Evolutionary conservation across 2,888 invertebrate species (phyloP).

Genomic region (Rhamphomyia laevipes): DNA sequence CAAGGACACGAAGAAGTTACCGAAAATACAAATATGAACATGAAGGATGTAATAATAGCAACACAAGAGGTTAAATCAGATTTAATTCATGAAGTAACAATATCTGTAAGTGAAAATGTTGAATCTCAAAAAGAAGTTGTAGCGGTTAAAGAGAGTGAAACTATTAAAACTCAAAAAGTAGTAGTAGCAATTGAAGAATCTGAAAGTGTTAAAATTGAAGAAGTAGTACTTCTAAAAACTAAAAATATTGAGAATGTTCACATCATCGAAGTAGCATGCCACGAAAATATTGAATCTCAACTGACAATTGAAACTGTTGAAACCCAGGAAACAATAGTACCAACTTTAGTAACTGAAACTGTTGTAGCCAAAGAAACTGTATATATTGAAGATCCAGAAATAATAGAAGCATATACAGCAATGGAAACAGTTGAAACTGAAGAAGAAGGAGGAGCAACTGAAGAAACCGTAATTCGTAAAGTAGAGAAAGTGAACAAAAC

Average conservation of each 20-base stretch:
- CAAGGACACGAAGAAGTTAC: background rate
- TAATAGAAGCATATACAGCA: background rate
- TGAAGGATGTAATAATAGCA: too few species aligned
- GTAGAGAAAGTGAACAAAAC: background rate
- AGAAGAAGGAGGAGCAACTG: background rate
- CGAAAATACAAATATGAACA: too few species aligned
- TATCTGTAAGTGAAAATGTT: background rate
- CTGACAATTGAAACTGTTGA: too few species aligned
- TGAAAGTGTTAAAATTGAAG: too few species aligned
- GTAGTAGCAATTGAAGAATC: too few species aligned
- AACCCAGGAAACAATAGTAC: too few species aligned
- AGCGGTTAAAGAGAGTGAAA: background rate
- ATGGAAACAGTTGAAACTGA: background rate
- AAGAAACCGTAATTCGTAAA: background rate
- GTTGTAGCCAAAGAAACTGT: background rate
- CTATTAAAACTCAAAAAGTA: background rate
- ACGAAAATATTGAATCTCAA: too few species aligned
- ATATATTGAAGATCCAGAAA: background rate
- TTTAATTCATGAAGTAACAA: background rate
- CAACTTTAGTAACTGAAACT: too few species aligned
- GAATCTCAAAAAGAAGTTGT: background rate
- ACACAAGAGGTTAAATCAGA: background rate
- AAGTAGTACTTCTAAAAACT: too few species aligned
- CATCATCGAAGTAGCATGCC: too few species aligned
- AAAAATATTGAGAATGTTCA: too few species aligned